These are phyloP conservation scores for Scelioninae gen. 2 DNA, from an alignment of 2,888 invertebrate species.

Conservation along the genomic window DNA sequence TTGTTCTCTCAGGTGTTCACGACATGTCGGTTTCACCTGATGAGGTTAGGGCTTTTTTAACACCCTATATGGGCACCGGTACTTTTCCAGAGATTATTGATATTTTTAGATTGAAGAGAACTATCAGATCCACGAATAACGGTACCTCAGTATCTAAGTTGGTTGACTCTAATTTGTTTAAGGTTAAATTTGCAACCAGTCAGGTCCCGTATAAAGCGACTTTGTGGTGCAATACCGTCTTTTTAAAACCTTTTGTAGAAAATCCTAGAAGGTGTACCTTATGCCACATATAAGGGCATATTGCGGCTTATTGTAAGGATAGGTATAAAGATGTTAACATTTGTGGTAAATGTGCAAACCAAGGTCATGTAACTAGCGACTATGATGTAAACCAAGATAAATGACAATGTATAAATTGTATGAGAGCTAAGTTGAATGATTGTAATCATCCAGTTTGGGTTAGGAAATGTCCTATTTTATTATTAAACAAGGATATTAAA, in stretches of 20 bases:
- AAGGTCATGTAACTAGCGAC: background rate
- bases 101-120: too few relatives aligned
- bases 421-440: conserved; percentile 1
- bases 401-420: conserved; percentile 3
- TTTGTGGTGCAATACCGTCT: background rate
- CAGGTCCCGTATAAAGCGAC: background rate
- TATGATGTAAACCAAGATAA: background rate
- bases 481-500: background rate
- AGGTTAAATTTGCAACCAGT: background rate
- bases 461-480: background rate
- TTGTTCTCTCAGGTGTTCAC: background rate
- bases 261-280: background rate
- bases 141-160: background rate
- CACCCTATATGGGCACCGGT: background rate
- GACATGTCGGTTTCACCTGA: too few relatives aligned
- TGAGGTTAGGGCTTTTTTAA: too few relatives aligned
- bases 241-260: background rate
- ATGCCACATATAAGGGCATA: background rate
- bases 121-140: too few relatives aligned
- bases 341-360: background rate
- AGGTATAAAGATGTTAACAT: background rate
- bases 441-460: background rate
- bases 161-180: background rate
- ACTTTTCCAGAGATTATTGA: background rate
- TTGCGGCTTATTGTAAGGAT: background rate